Evolutionary conservation across 2,113 vertebrate genomes (phyloP).

Genomic region (Canis aureus): DNA sequence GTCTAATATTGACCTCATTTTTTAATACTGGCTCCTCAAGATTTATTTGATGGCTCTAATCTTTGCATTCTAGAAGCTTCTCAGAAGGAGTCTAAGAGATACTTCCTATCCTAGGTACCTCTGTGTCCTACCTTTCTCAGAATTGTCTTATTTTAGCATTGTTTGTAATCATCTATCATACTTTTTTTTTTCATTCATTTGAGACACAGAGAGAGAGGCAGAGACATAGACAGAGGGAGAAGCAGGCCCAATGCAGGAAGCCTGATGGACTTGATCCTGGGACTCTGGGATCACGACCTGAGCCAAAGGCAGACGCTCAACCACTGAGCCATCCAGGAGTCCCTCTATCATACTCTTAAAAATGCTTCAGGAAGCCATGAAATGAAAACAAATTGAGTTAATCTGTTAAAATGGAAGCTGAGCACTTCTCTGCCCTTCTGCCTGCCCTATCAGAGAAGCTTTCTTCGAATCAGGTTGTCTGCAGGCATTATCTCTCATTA

Average conservation of each 20-base stretch:
- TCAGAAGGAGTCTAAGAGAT: conserved; percentile 19
- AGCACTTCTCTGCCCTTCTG: neutral
- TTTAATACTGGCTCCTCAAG: conserved; percentile 13
- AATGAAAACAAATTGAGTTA: conserved; percentile 69
- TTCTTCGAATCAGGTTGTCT: conserved; percentile 60
- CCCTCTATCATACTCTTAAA: neutral
- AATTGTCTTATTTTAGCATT: conserved; percentile 62
- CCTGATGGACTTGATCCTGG: too few species aligned
- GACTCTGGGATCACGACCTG: too few species aligned
- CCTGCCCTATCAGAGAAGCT: conserved; percentile 76
- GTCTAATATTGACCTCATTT: conserved; percentile 30
- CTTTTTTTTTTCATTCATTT: neutral
- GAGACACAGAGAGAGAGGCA: too few species aligned
- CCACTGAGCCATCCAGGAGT: too few species aligned
- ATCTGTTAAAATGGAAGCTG: conserved; percentile 77
- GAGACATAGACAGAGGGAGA: too few species aligned
- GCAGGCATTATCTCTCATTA: conserved; percentile 66
- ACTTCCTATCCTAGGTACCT: neutral
- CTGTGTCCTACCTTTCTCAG: neutral
- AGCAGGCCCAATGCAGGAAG: too few species aligned
- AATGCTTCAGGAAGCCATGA: conserved; percentile 75
- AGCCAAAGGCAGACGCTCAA: too few species aligned
- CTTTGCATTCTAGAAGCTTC: conserved; percentile 55
- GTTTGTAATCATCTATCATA: conserved; percentile 65
- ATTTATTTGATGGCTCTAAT: conserved; percentile 30